phyloP scores from a whole-genome alignment of 2,113 vertebrate genomes.

The Lophius piscatorius region DNA sequence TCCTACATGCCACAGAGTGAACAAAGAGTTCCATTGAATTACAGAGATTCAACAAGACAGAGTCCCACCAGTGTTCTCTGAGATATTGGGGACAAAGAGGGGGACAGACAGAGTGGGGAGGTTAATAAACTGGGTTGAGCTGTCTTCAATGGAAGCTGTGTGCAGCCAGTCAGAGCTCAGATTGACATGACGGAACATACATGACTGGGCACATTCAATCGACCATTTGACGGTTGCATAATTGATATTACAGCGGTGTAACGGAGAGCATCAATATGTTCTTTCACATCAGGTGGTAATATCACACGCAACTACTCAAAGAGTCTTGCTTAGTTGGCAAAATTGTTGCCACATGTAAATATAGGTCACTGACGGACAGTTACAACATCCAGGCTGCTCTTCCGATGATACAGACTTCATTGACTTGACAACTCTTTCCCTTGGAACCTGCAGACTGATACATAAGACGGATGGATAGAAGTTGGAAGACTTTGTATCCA shows the following conservation, averaged over 20 bases:
- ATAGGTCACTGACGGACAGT: too few relatives aligned
- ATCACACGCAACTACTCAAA: slow-evolving; percentile 17
- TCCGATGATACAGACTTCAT: too few relatives aligned
- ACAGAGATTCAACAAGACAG: slow-evolving; percentile 53
- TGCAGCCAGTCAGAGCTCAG: slow-evolving; percentile 4
- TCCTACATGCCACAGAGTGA: slow-evolving; percentile 49
- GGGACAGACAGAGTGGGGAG: slow-evolving; percentile 57
- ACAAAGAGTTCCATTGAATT: slow-evolving; percentile 75
- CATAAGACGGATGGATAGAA: too few relatives aligned
- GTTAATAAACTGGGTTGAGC: slow-evolving; percentile 64
- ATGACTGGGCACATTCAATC: slow-evolving; percentile 49
- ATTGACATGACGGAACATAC: slow-evolving; percentile 14
- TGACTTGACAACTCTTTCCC: too few relatives aligned
- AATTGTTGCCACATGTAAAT: slow-evolving; percentile 14
- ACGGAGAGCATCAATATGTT: slow-evolving; percentile 32
- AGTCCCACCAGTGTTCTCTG: slow-evolving; percentile 67
- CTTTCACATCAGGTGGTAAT: slow-evolving; percentile 37
- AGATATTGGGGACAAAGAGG: slow-evolving; percentile 62
- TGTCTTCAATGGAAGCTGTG: slow-evolving; percentile 33
- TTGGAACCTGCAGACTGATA: too few relatives aligned
- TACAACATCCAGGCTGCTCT: too few relatives aligned
- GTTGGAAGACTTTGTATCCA: too few relatives aligned
- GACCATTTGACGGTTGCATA: background rate
- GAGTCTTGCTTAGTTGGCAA: slow-evolving; percentile 18
- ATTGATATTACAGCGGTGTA: slow-evolving; percentile 40